Base-by-base conservation (phyloP, 2,113 vertebrate species). In the Sceloporus tristichus region DNA sequence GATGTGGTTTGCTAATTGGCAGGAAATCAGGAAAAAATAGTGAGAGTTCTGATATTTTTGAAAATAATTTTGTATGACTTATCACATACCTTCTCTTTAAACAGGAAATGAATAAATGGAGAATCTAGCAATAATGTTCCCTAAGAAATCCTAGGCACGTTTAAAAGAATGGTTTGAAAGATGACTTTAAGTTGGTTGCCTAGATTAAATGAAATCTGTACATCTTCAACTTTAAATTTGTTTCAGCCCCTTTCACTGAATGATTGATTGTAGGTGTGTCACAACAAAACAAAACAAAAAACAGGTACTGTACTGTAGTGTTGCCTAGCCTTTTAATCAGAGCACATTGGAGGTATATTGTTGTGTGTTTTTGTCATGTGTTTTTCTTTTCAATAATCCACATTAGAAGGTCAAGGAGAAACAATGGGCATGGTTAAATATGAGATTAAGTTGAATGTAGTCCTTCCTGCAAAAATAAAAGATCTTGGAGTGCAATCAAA, bases 1-100 rank as follows among this genome's bases (percentile, higher is more conserved):
- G 88, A 96, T 93, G 94, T 96, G 94, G 91, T 96, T 96, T 97
- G 95, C 93, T 96, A 96, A 97, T 95, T 97, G 96, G 93, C 96
- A 97, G 95, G 94, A 96, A 97, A 93, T 97, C 93, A 95, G 94
- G 92, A 96, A 96, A 96, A 96, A 96, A 96, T 71, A 74, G 70
- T 96, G 97, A 97, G 96, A 97, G 93, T 95, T 94, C 95, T 96
- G 92, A 94, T 97, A 97, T 97, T 97, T 97, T 97, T 97, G 94
- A 94, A 95, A 92, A 92, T 77, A 94, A 93, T 97, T 97, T 97
- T 97, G 95, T 97, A 97, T 96, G 86, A 93, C 95, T 95, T 95
- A 89, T 96, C 95, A 97, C 94, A 96, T 90, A 85, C 90, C 97
- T 18, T 16, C 95, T 97, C 96, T 97, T 97, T 97, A 97, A 96